Evolutionary conservation across 2,888 invertebrate genomes (phyloP).

Genomic region (Cataglyphis rosenhaueri): DNA sequence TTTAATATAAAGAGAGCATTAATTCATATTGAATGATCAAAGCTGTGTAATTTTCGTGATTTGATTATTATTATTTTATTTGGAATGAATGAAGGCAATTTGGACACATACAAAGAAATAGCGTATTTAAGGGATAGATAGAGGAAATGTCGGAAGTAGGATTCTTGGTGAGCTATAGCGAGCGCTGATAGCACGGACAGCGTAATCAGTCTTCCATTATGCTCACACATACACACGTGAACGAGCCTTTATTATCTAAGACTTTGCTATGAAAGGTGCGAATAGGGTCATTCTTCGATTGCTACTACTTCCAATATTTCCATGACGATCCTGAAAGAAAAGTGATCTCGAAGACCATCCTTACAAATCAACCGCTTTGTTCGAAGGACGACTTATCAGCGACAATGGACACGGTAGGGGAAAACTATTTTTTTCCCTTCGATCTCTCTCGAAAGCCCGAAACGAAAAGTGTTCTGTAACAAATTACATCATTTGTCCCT

Average conservation of each 20-base stretch:
- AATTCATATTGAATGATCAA: neutral
- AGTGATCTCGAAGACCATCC: slow-evolving; percentile 47
- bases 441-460: neutral
- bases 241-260: slow-evolving; percentile 67
- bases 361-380: slow-evolving; percentile 63
- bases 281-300: slow-evolving; percentile 66
- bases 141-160: slow-evolving; percentile 61
- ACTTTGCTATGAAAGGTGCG: slow-evolving; percentile 55
- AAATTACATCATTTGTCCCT: slow-evolving; percentile 38
- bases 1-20: too few relatives aligned
- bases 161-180: slow-evolving; percentile 70
- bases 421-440: slow-evolving; percentile 49
- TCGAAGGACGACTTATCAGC: slow-evolving; percentile 44
- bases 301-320: slow-evolving; percentile 54
- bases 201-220: slow-evolving; percentile 76
- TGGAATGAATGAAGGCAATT: slow-evolving; percentile 4
- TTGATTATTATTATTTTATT: slow-evolving; percentile 2
- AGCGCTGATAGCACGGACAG: slow-evolving; percentile 65
- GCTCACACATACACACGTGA: slow-evolving; percentile 53
- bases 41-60: neutral
- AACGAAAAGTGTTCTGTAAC: slow-evolving; percentile 30
- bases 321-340: slow-evolving; percentile 37
- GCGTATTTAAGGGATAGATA: slow-evolving; percentile 50
- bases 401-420: slow-evolving; percentile 43
- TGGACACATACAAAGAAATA: slow-evolving; percentile 51